These are phyloP conservation scores for Siniperca chuatsi DNA, from an alignment of 2,113 vertebrate genomes.

Conservation along the genomic window DNA sequence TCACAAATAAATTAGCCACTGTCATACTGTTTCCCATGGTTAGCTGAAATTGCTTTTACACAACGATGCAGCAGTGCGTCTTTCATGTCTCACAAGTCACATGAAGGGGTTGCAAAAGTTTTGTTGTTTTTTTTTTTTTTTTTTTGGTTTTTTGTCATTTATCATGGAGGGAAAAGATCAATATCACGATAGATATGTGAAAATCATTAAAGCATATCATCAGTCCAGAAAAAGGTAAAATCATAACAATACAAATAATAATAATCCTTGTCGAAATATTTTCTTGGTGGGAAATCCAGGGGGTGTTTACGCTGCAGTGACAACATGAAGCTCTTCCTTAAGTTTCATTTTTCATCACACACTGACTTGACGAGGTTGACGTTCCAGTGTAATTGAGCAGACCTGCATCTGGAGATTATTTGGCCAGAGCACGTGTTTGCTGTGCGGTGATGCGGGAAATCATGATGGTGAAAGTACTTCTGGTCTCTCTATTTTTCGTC, in stretches of 20 bases:
- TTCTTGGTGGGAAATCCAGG: not conserved
- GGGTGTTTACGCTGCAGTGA: not conserved
- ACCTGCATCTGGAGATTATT: too few relatives aligned
- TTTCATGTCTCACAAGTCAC: not conserved
- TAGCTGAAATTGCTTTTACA: too few relatives aligned
- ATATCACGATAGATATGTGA: not conserved
- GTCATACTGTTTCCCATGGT: not conserved
- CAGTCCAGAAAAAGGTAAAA: not conserved
- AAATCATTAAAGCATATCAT: not conserved
- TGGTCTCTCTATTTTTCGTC: not conserved
- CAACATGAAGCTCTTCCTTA: not conserved
- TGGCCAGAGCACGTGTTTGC: not conserved
- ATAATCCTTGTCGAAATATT: too few relatives aligned
- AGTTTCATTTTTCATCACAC: not conserved
- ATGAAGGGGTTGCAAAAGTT: not conserved
- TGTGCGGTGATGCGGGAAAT: not conserved
- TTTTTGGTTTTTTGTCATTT: not conserved
- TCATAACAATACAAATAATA: not conserved
- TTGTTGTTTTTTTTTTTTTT: too few relatives aligned
- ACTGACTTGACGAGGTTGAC: not conserved
- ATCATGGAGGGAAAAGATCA: not conserved
- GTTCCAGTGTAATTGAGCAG: not conserved
- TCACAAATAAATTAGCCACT: not conserved
- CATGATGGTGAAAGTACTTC: not conserved
- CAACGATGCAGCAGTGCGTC: not conserved